Percentiles rank a stretch among this genome's conserved stretches.
These are phyloP conservation scores for Anoplophora glabripennis DNA, from an alignment of 1,140 invertebrate genomes.

Conservation along the genomic window DNA sequence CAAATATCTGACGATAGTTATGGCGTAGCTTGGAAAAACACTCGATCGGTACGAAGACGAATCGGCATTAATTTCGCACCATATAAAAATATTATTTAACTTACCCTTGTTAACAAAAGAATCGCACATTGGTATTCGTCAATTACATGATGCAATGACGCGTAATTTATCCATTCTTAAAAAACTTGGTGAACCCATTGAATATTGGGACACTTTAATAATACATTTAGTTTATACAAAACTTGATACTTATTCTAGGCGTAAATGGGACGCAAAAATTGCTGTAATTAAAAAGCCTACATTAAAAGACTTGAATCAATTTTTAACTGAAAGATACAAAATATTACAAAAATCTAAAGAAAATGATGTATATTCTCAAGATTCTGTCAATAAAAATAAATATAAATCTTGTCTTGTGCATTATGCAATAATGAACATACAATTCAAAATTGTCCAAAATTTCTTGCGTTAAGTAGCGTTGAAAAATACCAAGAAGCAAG, in stretches of 20 bases:
- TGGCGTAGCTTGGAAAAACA: slow-evolving; percentile 37
- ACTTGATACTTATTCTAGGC: slow-evolving; percentile 14
- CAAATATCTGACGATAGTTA: slow-evolving; percentile 29
- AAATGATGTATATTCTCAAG: too few relatives aligned
- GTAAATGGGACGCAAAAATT: slow-evolving; percentile 20
- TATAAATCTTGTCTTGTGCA: background rate
- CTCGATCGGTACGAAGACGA: slow-evolving; percentile 39
- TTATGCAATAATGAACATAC: slow-evolving; percentile 8
- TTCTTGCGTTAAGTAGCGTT: slow-evolving; percentile 6
- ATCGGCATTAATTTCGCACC: slow-evolving; percentile 19
- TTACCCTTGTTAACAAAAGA: slow-evolving; percentile 5
- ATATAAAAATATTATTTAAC: slow-evolving; percentile 18
- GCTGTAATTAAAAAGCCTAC: too few relatives aligned
- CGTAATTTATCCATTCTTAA: slow-evolving; percentile 26
- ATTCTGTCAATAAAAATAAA: too few relatives aligned
- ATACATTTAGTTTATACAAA: slow-evolving; percentile 27
- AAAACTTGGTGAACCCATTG: slow-evolving; percentile 20
- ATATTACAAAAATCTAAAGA: too few relatives aligned
- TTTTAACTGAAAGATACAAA: too few relatives aligned
- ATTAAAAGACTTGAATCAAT: too few relatives aligned
- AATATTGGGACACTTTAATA: slow-evolving; percentile 30
- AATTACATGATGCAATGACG: slow-evolving; percentile 24
- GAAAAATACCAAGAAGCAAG: slow-evolving; percentile 8
- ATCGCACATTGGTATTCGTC: slow-evolving; percentile 1
- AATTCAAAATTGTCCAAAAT: slow-evolving; percentile 2